These are phyloP conservation scores for Hirundichthys speculiger DNA, from an alignment of 2,113 vertebrate genomes.

Conservation along the genomic window DNA sequence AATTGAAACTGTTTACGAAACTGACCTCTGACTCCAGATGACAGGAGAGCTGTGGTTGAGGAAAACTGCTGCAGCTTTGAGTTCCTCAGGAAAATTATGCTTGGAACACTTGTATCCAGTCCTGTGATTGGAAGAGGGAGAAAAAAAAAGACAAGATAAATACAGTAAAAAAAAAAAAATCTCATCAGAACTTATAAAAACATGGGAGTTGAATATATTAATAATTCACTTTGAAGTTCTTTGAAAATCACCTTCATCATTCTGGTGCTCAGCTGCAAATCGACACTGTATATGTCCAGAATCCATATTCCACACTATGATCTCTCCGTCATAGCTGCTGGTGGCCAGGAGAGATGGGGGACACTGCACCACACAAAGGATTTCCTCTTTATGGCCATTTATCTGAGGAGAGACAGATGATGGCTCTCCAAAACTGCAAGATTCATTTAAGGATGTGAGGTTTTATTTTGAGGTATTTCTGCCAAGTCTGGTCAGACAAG, in stretches of 20 bases:
- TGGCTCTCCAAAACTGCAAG: not conserved
- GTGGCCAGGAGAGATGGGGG: constrained; percentile 79
- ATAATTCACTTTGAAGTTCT: not conserved
- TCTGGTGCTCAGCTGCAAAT: constrained; percentile 31
- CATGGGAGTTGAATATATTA: not conserved
- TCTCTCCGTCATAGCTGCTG: constrained; percentile 79
- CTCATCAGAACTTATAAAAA: not conserved
- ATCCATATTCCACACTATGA: constrained; percentile 80
- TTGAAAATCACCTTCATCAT: constrained; percentile 49
- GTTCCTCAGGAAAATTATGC: constrained; percentile 72
- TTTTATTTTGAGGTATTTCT: no score
- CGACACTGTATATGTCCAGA: constrained; percentile 75
- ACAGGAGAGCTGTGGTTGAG: constrained; percentile 68
- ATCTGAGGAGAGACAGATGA: constrained; percentile 49
- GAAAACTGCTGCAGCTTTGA: constrained; percentile 47
- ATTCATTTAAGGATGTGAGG: no score
- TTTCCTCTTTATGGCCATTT: constrained; percentile 74
- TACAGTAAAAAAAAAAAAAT: no score
- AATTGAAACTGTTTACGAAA: constrained; percentile 8
- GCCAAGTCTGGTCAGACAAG: no score
- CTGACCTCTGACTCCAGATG: constrained; percentile 73
- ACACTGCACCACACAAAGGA: constrained; percentile 80
- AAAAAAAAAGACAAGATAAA: constrained; percentile 7
- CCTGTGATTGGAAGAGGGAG: constrained; percentile 32
- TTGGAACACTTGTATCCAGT: constrained; percentile 67